These are phyloP conservation scores for Orchesella flavescens DNA, from an alignment of 2,888 invertebrate species.

Conservation along the genomic window DNA sequence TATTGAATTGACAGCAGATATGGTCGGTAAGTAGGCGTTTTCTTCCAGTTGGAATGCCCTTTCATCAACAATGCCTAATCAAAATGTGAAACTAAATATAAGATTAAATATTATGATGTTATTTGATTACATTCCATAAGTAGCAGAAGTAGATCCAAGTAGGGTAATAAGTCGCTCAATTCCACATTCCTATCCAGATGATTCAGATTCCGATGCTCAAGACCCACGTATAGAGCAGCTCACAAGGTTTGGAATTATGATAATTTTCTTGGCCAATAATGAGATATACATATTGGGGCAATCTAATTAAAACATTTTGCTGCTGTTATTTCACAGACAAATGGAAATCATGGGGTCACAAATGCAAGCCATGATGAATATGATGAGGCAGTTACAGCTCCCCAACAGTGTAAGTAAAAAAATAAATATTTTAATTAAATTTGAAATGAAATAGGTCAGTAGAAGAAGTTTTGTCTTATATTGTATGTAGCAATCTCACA, in stretches of 20 bases:
- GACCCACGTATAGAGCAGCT: constrained; percentile 80
- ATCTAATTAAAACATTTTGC: neutral
- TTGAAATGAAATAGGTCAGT: too few relatives aligned
- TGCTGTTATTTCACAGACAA: constrained; percentile 32
- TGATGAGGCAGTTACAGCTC: constrained; percentile 77
- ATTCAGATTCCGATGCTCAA: constrained; percentile 65
- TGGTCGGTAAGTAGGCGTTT: constrained; percentile 84
- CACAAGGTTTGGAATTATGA: constrained; percentile 76
- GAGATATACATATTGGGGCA: neutral
- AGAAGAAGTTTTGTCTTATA: neutral
- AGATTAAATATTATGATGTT: too few relatives aligned
- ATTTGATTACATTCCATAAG: neutral
- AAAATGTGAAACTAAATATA: too few relatives aligned
- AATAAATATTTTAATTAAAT: too few relatives aligned
- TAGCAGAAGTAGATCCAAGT: neutral
- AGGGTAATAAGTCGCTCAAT: constrained; percentile 67
- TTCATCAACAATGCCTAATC: too few relatives aligned
- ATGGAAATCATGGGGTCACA: constrained; percentile 79
- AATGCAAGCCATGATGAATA: constrained; percentile 82
- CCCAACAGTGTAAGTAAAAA: constrained; percentile 35
- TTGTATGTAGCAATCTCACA: constrained; percentile 35
- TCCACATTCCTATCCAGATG: constrained; percentile 70
- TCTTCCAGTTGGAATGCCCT: too few relatives aligned
- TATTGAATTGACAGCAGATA: constrained; percentile 88
- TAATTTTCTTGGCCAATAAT: neutral